These are phyloP conservation scores for Myathropa florea DNA, from an alignment of 2,888 invertebrate species.

Conservation along the genomic window DNA sequence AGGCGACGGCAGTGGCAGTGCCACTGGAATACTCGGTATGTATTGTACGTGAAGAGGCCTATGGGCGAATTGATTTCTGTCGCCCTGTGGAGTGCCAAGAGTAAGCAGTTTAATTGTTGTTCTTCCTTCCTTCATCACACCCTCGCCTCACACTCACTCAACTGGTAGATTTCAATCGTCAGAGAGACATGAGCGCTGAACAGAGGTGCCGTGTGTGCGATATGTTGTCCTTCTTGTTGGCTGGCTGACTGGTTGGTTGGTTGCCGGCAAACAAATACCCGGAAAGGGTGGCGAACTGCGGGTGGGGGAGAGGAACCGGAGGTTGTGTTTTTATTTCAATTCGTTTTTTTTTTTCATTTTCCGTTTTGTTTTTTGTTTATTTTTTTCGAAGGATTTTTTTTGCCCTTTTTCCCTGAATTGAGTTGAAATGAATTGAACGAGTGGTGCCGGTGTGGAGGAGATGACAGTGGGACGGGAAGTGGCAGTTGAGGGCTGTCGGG, in stretches of 20 bases:
- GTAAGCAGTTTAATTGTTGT: conserved; percentile 68
- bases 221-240: conserved; percentile 44
- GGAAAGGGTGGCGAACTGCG: background rate
- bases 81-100: conserved; percentile 51
- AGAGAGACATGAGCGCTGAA: background rate
- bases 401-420: conserved; percentile 1
- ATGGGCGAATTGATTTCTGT: conserved; percentile 59
- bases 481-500: background rate
- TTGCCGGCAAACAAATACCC: conserved; percentile 24
- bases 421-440: conserved; percentile 14
- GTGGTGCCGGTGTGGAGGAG: background rate
- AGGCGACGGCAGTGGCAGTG: background rate
- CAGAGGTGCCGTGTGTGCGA: background rate
- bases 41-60: background rate
- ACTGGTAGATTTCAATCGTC: background rate
- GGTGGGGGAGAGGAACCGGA: background rate
- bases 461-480: background rate
- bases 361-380: background rate
- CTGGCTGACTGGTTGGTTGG: background rate
- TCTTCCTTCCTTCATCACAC: conserved; percentile 13
- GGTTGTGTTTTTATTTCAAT: background rate
- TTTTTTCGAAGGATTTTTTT: background rate
- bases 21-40: no score
- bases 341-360: conserved; percentile 11
- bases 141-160: background rate